A percentile compares a stretch with the other conserved stretches of the same genome.
Conservation (phyloP, 2,797 vertebrate species). For the Poeciliopsis gracilis region DNA sequence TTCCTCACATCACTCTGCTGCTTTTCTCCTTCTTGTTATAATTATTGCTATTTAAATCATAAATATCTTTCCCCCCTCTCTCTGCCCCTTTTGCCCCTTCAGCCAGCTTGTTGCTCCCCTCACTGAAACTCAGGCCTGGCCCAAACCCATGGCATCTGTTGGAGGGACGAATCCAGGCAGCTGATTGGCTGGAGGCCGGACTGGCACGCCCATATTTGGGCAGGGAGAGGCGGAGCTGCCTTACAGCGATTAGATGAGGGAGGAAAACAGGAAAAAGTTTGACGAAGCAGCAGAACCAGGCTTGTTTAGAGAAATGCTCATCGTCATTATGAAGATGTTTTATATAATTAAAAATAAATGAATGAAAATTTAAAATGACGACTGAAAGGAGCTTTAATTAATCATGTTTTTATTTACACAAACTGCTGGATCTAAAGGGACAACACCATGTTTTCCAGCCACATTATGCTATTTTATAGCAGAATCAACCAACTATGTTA, state of each 20-base stretch:
- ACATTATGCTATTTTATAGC: too few relatives aligned
- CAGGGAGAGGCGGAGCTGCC: constrained; percentile 48
- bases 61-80: constrained; percentile 20
- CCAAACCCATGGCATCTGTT: constrained; percentile 61
- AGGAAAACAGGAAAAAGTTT: constrained; percentile 13
- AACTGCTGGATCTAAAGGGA: neutral
- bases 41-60: neutral
- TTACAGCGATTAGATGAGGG: constrained; percentile 41
- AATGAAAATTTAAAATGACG: neutral
- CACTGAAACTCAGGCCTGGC: constrained; percentile 65
- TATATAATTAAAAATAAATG: neutral
- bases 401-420: neutral
- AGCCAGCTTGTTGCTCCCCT: constrained; percentile 72
- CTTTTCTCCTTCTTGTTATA: constrained; percentile 13
- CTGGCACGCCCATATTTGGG: constrained; percentile 78
- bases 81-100: constrained; percentile 55
- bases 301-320: neutral
- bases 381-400: neutral
- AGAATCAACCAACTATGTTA: neutral
- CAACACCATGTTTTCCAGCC: too few relatives aligned
- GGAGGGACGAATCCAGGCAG: constrained; percentile 46
- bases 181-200: constrained; percentile 71
- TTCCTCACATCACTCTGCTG: constrained; percentile 27
- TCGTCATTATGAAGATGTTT: neutral
- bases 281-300: neutral